Percentiles rank a stretch among this genome's conserved stretches.
Evolutionary conservation across 2,797 vertebrate species (phyloP).

Genomic region (Acridotheres tristis): DNA sequence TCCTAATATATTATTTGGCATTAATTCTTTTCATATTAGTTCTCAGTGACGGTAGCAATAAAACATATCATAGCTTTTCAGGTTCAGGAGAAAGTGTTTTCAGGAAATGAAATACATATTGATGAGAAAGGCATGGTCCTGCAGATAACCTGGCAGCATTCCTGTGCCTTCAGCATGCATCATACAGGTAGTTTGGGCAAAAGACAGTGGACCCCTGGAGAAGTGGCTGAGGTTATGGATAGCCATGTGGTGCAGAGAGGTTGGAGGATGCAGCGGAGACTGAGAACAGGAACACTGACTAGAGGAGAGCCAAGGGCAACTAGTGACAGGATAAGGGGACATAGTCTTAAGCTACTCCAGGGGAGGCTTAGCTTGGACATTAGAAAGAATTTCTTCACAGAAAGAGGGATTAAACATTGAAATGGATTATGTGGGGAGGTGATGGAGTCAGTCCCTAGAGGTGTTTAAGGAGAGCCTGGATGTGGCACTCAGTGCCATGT

Average conservation of each 20-base stretch:
- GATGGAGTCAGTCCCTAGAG: not conserved
- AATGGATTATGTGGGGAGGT: not conserved
- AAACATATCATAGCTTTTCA: not conserved
- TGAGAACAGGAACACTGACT: not conserved
- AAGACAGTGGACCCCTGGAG: not conserved
- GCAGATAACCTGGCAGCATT: not conserved
- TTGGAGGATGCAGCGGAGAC: not conserved
- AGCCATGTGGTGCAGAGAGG: not conserved
- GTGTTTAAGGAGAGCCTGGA: not conserved
- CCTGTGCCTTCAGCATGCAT: not conserved
- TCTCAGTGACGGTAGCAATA: not conserved
- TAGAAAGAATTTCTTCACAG: not conserved
- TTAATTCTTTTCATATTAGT: not conserved
- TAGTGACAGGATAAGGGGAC: not conserved
- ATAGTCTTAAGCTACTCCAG: not conserved
- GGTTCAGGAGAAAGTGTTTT: not conserved
- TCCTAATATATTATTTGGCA: not conserved
- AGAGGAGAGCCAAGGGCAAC: not conserved
- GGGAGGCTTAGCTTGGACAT: not conserved
- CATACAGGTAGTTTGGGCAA: not conserved
- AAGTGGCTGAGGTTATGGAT: not conserved
- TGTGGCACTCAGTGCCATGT: not conserved
- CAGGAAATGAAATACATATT: not conserved
- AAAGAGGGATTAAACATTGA: not conserved
- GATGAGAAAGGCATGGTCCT: not conserved